Conservation (phyloP, 2,888 invertebrate genomes). For the Bhutanitis thaidina region DNA sequence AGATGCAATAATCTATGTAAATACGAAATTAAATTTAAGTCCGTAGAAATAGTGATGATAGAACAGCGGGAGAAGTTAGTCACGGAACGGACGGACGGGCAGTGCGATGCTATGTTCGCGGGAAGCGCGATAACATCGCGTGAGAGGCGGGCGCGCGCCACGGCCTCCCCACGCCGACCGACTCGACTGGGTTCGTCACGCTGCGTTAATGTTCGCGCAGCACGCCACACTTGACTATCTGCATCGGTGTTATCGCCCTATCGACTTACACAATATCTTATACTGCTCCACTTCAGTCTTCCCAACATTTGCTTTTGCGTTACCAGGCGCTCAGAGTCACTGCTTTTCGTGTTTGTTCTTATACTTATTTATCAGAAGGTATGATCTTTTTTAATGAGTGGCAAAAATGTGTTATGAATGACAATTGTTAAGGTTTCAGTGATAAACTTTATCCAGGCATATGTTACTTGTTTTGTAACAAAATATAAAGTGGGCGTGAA, state of each 20-base stretch:
- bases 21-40: conserved; percentile 52
- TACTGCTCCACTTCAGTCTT: neutral
- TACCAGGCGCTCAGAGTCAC: neutral
- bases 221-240: conserved; percentile 75
- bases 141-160: conserved; percentile 62
- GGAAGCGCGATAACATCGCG: conserved; percentile 77
- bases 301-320: neutral
- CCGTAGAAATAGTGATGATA: conserved; percentile 48
- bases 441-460: conserved; percentile 33
- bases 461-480: conserved; percentile 47
- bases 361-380: too few relatives aligned
- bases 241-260: conserved; percentile 36
- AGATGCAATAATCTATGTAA: conserved; percentile 39
- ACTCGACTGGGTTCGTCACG: conserved; percentile 61
- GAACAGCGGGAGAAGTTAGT: conserved; percentile 45
- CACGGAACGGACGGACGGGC: conserved; percentile 68
- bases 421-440: conserved; percentile 32
- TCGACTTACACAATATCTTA: conserved; percentile 45
- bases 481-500: conserved; percentile 67
- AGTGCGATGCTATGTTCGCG: conserved; percentile 73
- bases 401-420: too few relatives aligned
- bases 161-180: conserved; percentile 37
- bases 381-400: too few relatives aligned
- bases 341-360: too few relatives aligned
- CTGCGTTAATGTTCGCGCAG: conserved; percentile 72